Evolutionary conservation across 2,797 vertebrate species (phyloP).

Genomic region (Galago senegalensis): DNA sequence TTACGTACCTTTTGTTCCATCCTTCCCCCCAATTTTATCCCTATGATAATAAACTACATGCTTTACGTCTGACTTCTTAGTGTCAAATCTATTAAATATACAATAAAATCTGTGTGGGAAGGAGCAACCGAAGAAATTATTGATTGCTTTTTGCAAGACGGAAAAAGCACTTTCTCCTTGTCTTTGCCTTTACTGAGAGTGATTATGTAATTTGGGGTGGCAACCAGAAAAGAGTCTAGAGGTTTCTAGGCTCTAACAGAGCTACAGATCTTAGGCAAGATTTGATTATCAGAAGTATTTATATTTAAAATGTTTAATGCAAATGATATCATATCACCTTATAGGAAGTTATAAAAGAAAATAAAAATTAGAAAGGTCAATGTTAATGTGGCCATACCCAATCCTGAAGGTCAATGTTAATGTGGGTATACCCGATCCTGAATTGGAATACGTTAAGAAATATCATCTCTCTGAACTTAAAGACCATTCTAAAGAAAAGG

Average conservation of each 20-base stretch:
- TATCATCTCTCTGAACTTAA: not conserved
- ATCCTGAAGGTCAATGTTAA: not conserved
- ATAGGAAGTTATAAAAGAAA: not conserved
- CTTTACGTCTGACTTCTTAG: not conserved
- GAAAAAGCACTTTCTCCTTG: not conserved
- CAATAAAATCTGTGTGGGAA: not conserved
- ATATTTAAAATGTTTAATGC: not conserved
- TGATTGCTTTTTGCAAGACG: not conserved
- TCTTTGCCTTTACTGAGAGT: not conserved
- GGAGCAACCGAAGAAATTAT: not conserved
- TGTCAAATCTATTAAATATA: not conserved
- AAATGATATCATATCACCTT: not conserved
- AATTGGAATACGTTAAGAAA: not conserved
- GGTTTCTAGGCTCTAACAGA: not conserved
- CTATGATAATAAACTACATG: not conserved
- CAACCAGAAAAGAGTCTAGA: not conserved
- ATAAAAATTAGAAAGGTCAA: not conserved
- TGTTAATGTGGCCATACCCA: not conserved
- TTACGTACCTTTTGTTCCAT: not conserved
- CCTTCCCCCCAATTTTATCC: not conserved
- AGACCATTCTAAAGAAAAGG: not conserved
- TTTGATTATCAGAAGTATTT: not conserved
- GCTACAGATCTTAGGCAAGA: not conserved
- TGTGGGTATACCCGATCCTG: not conserved
- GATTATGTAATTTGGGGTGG: not conserved